Evolutionary conservation across 2,113 vertebrate species (phyloP), one percentile per base, ranked within the genome.

Genomic region (Psophia crepitans): DNA sequence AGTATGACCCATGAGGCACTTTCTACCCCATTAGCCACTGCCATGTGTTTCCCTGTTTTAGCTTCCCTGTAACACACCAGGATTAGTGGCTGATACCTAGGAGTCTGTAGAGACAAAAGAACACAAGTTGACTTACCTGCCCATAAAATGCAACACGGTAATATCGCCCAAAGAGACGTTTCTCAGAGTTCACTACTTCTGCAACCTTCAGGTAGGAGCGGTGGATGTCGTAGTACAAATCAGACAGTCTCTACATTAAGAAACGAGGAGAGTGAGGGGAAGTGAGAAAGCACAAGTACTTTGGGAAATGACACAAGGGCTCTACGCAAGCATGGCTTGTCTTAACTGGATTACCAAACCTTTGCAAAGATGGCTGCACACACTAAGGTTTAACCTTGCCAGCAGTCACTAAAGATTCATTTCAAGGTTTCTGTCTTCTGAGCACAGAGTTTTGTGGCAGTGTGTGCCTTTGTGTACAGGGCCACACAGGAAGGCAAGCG

Each of bases 101-200:
- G 66, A 20, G 27, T 37, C 39, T 46, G 64, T 7, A 19, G 26
- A 49, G 46, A 53, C 28, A n/a, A 7, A 26, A 49, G 65, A 33
- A 8, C 5, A 21, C 32, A 8, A 3, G 27, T 1, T n/a, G 33
- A 70, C 98, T 98, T 85, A 99, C 99, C 99, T 99, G 99, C 81
- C 99, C 99, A 9, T 99, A 99, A 96, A 99, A 99, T 0, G 99
- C 99, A 58, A 99, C 99, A 0, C 99, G 98, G 84, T 99, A 99
- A 56, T 99, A 99, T 24, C 99, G 98, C 8, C 99, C 99, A 10
- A 99, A 99, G 39, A 99, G 98, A 0, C 99, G 98, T 44, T 99
- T 99, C 96, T 99, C 99, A 0, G 99, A 99, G 96, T 99, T 99
- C 83, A 99, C 99, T 19, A 99, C 99, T 92, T 99, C 99, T 3